phyloP scores from a whole-genome alignment of 92 coral and sea anemone genomes.

The Virgularia gustaviana region DNA sequence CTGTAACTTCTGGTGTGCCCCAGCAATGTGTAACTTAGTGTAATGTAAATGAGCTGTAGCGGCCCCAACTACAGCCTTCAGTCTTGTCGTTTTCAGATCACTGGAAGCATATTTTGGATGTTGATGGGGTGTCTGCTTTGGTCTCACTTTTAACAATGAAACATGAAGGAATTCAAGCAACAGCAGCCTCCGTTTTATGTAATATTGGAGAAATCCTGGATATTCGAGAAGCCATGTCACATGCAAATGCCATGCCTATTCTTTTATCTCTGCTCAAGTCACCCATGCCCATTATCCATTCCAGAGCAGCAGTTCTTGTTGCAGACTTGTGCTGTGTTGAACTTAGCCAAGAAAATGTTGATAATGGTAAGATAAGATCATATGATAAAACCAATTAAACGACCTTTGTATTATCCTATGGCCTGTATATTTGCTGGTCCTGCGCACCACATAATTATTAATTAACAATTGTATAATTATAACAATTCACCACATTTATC shows the following conservation, averaged over 20 bases:
- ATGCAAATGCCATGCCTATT: slow-evolving; percentile 73
- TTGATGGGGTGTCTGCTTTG: slow-evolving; percentile 83
- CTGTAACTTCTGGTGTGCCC: background rate
- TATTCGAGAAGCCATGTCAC: slow-evolving; percentile 71
- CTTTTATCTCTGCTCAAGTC: slow-evolving; percentile 65
- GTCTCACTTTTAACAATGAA: slow-evolving; percentile 67
- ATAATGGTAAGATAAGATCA: slow-evolving; percentile 55
- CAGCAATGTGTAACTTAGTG: too few relatives aligned
- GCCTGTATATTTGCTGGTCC: background rate
- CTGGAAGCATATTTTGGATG: slow-evolving; percentile 83
- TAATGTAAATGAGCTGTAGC: too few relatives aligned
- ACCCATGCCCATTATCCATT: slow-evolving; percentile 77
- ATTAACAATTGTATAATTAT: too few relatives aligned
- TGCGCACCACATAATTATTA: background rate
- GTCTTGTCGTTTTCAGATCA: slow-evolving; percentile 31
- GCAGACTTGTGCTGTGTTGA: slow-evolving; percentile 84
- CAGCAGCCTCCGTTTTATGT: slow-evolving; percentile 86
- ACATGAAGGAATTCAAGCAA: slow-evolving; percentile 70
- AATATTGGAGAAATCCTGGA: slow-evolving; percentile 77
- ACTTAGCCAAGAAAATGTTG: slow-evolving; percentile 67
- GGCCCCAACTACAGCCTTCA: too few relatives aligned
- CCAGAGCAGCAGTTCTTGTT: slow-evolving; percentile 81
- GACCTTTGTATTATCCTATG: too few relatives aligned
- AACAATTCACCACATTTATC: too few relatives aligned
- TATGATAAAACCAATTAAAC: background rate